A percentile compares a stretch with the other conserved stretches of the same genome.
Evolutionary conservation across 1,140 invertebrate species (phyloP).

Genomic region (Drosophila melanica): DNA sequence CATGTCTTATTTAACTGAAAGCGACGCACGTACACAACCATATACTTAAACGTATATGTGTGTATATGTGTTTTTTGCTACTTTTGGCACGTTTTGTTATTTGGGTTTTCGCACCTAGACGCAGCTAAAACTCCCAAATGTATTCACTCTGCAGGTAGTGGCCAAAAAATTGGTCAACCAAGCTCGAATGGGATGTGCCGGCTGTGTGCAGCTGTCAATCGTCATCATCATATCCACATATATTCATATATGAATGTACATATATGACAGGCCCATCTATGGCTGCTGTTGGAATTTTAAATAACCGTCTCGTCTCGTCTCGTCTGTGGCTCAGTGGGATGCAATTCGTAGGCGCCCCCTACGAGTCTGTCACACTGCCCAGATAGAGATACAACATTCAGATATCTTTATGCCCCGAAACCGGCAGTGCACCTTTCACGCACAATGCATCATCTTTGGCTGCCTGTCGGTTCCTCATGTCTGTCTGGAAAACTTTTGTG

Average conservation of each 20-base stretch:
- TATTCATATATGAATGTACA: no score
- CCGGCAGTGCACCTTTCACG: conserved; percentile 75
- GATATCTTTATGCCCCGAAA: conserved; percentile 61
- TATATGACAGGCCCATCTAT: conserved; percentile 73
- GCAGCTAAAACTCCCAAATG: conserved; percentile 65
- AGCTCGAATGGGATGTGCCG: conserved; percentile 40
- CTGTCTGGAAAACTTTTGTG: conserved; percentile 73
- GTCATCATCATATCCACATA: conserved; percentile 59
- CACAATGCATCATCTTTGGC: conserved; percentile 81
- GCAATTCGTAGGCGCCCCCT: conserved; percentile 80
- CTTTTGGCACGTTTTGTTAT: conserved; percentile 61
- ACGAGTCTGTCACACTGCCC: conserved; percentile 71
- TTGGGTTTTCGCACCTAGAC: conserved; percentile 73
- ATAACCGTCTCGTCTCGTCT: conserved; percentile 54
- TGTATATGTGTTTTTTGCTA: conserved; percentile 42
- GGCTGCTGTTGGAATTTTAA: conserved; percentile 66
- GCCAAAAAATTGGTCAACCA: conserved; percentile 30
- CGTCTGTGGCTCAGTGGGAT: conserved; percentile 74
- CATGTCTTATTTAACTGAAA: conserved; percentile 62
- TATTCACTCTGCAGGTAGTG: conserved; percentile 65
- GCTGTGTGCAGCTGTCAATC: conserved; percentile 77
- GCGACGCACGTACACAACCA: conserved; percentile 2
- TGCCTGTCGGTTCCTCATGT: conserved; percentile 34
- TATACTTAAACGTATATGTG: neutral
- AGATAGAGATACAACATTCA: conserved; percentile 77